Evolutionary conservation across 2,113 vertebrate species (phyloP).

Genomic region (Gracilinanus agilis): DNA sequence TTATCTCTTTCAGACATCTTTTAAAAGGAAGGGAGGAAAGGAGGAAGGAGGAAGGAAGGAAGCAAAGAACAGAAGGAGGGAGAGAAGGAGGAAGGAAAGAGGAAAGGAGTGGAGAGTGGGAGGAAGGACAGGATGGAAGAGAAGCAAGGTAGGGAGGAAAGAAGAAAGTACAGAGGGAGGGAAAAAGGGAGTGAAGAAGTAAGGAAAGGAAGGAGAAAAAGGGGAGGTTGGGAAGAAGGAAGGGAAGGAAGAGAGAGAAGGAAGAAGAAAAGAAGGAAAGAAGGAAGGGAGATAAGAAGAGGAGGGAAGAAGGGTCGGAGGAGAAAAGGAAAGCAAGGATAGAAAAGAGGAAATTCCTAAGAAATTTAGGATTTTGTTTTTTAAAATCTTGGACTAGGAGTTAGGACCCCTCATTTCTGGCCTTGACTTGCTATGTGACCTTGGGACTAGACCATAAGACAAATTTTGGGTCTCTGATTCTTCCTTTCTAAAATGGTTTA

Average conservation of each 20-base stretch:
- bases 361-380: not conserved
- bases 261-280: too few species aligned
- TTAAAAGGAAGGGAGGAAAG: not conserved
- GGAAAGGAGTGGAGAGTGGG: too few species aligned
- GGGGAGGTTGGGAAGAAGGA: not conserved
- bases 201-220: too few species aligned
- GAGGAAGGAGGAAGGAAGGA: not conserved
- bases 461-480: not conserved
- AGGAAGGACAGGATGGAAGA: not conserved
- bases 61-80: too few species aligned
- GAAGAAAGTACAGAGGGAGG: not conserved
- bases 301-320: too few species aligned
- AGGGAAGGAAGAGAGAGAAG: not conserved
- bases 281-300: not conserved
- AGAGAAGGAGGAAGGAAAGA: too few species aligned
- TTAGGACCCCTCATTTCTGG: not conserved
- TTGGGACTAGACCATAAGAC: not conserved
- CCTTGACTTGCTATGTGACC: not conserved
- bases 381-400: not conserved
- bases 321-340: not conserved
- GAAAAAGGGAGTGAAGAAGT: not conserved
- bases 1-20: not conserved
- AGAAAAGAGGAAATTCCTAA: not conserved
- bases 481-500: constrained; percentile 18
- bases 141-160: not conserved